Conservation (phyloP, 2,113 vertebrate species). For the Onychorhynchus coronatus region DNA sequence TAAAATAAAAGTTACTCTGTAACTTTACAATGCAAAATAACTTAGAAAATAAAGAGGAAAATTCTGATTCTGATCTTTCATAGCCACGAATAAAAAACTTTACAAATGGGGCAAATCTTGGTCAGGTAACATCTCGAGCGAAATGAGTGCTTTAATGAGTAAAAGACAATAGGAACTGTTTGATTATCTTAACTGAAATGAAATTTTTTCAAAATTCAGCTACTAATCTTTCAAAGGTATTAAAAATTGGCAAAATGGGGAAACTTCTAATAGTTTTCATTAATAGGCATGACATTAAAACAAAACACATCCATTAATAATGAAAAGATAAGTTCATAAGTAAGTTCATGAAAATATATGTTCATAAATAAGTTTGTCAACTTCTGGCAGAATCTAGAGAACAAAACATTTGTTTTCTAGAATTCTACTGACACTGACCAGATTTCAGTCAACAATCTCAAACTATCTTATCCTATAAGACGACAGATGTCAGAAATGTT, state of each 20-base stretch:
- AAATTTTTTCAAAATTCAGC: neutral
- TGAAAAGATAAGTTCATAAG: neutral
- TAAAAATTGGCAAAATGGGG: neutral
- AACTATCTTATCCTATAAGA: neutral
- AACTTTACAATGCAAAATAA: neutral
- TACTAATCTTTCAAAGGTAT: neutral
- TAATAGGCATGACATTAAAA: neutral
- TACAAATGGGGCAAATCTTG: neutral
- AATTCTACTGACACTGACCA: neutral
- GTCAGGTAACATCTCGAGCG: neutral
- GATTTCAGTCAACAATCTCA: neutral
- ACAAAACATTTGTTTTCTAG: neutral
- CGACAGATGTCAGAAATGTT: neutral
- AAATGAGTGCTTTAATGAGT: neutral
- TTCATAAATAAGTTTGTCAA: neutral
- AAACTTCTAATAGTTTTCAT: neutral
- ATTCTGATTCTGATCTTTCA: neutral
- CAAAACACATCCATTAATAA: neutral
- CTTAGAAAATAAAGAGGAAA: neutral
- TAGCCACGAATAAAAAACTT: neutral
- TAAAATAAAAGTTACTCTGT: neutral
- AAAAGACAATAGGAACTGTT: neutral
- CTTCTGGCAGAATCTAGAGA: neutral
- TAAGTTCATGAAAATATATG: too few species aligned
- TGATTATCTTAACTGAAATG: neutral